Percentiles rank a stretch among this genome's conserved stretches.
phyloP scores from a whole-genome alignment of 2,888 invertebrate genomes.

The Chromoteleia sp. region DNA sequence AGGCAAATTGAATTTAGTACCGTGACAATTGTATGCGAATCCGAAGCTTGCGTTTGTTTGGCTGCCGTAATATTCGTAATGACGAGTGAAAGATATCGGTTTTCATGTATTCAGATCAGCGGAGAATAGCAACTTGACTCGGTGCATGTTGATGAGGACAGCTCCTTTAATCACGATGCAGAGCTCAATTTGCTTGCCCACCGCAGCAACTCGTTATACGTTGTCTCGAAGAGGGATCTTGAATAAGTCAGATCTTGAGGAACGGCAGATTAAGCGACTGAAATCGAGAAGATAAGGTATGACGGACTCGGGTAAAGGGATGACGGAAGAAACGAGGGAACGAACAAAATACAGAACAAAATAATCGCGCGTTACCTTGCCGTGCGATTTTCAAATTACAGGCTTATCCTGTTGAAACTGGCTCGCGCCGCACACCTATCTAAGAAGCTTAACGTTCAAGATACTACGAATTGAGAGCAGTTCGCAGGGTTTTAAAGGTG shows the following conservation, averaged over 20 bases:
- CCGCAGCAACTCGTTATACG: constrained; percentile 58
- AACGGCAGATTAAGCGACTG: constrained; percentile 40
- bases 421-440: constrained; percentile 76
- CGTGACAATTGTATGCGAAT: background rate
- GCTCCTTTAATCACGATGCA: constrained; percentile 64
- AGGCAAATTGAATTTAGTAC: too few relatives aligned
- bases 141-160: constrained; percentile 58
- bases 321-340: constrained; percentile 6
- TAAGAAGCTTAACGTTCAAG: constrained; percentile 76
- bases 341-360: constrained; percentile 53
- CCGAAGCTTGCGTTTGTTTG: constrained; percentile 10
- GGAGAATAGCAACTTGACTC: constrained; percentile 39
- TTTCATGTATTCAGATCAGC: constrained; percentile 59
- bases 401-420: constrained; percentile 78
- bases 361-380: constrained; percentile 68
- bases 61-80: constrained; percentile 24
- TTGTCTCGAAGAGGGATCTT: constrained; percentile 49
- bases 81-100: constrained; percentile 51
- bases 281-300: constrained; percentile 52
- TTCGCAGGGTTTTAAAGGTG: constrained; percentile 77
- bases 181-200: constrained; percentile 40
- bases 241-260: constrained; percentile 28
- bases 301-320: constrained; percentile 44
- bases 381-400: constrained; percentile 80
- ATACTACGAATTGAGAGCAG: constrained; percentile 74